Evolutionary conservation across 1,140 invertebrate species (phyloP), one percentile per base, ranked within the genome.

Genomic region (Drosophila sp.): DNA sequence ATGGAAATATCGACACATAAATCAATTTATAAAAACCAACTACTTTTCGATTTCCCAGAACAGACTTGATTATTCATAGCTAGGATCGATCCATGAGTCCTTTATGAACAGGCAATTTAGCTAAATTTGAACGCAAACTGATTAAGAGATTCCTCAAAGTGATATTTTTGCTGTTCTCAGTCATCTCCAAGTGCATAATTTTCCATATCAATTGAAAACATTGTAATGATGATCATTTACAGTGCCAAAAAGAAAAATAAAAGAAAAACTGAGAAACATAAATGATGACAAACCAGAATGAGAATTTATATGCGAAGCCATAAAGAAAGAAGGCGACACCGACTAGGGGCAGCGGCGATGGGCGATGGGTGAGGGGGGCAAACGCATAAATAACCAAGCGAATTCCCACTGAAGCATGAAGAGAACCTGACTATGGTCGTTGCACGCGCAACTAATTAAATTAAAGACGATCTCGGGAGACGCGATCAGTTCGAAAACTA

Each of bases 261-360:
- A 54, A 25, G 54, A 64, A 47, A 33, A 66, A 55, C 62, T 10
- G 25, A 50, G 40, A 78, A n/a, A 76, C 61, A 71, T 50, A 84
- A 86, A 87, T 77, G 76, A 83, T 80, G 83, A 86, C 83, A 86
- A 67, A 58, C 23, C 83, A 62, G 58, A 83, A 86, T 86, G 83
- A 89, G 69, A 87, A 86, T 86, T 86, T 86, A 86, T 86, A 86
- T 86, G 83, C 72, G 83, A 86, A 86, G 84, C 83, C 84, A 87
- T 86, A 86, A 87, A 86, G 72, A 86, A 87, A 87, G 68, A 83
- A 87, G 66, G 69, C 84, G 66, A 79, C 23, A 17, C 17, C n/a
- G n/a, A 3, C 41, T 5, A 17, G n/a, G 41, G 7, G 7, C 2
- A 35, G 4, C 23, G 23, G 44, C 7, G 1, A 1, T 27, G 2